Evolutionary conservation across 1,140 invertebrate species (phyloP).

Genomic region (Zaprionus nigranus): DNA sequence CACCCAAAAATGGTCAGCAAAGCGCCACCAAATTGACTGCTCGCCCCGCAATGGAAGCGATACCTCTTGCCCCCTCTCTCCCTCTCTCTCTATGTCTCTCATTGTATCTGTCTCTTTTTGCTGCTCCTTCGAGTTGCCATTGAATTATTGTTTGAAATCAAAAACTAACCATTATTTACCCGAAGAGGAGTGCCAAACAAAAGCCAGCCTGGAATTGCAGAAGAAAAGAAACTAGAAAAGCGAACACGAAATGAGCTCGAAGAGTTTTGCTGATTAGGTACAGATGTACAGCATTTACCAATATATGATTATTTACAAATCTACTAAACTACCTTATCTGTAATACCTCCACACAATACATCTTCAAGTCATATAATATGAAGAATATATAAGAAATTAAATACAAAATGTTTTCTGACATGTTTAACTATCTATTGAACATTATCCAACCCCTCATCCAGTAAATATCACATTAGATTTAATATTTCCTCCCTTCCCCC

Average conservation of each 20-base stretch:
- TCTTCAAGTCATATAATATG: too few species aligned
- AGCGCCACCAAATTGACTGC: conserved; percentile 70
- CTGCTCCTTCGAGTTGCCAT: conserved; percentile 46
- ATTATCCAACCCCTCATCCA: too few species aligned
- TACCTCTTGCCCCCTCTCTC: conserved; percentile 11
- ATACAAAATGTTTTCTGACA: too few species aligned
- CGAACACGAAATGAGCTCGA: conserved; percentile 4
- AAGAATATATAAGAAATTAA: too few species aligned
- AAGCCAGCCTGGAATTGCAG: conserved; percentile 32
- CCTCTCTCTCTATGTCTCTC: conserved; percentile 15
- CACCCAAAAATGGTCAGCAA: conserved; percentile 79
- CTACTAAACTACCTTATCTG: too few species aligned
- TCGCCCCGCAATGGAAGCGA: conserved; percentile 42
- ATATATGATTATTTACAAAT: too few species aligned
- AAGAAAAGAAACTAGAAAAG: conserved; percentile 8
- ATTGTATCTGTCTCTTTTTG: conserved; percentile 11
- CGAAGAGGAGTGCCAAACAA: conserved; percentile 58
- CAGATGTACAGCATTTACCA: too few species aligned
- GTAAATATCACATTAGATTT: too few species aligned
- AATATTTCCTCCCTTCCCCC: neutral
- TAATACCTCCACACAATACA: too few species aligned
- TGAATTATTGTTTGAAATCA: conserved; percentile 77
- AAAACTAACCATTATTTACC: conserved; percentile 78
- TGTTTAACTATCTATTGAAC: too few species aligned
- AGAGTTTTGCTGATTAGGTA: neutral